Conservation (phyloP, 1,140 invertebrate species). For the Drosophila mauritiana region DNA sequence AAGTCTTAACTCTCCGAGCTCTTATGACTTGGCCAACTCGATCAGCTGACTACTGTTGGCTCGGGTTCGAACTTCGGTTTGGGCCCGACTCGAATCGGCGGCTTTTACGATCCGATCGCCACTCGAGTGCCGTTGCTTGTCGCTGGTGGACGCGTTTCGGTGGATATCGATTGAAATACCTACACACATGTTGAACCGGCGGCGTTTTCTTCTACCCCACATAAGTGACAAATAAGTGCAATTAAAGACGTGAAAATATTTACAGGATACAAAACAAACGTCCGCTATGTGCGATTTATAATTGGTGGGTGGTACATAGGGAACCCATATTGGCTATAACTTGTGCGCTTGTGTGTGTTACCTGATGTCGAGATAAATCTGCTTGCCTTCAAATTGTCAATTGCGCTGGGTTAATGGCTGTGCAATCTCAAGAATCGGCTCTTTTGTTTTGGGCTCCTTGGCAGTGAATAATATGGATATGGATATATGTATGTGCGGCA, state of each 20-base stretch:
- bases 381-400: constrained; percentile 65
- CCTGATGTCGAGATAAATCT: constrained; percentile 46
- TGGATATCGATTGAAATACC: background rate
- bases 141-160: constrained; percentile 42
- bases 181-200: too few relatives aligned
- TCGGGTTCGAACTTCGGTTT: constrained; percentile 8
- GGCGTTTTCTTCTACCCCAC: background rate
- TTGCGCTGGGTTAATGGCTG: constrained; percentile 42
- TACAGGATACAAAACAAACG: constrained; percentile 1
- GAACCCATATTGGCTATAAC: background rate
- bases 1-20: background rate
- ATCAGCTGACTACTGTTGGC: constrained; percentile 1
- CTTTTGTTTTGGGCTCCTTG: constrained; percentile 47
- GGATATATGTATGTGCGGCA: background rate
- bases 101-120: constrained; percentile 21
- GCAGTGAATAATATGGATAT: constrained; percentile 41
- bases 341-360: constrained; percentile 4
- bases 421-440: constrained; percentile 56
- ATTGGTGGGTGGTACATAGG: constrained; percentile 6
- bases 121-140: constrained; percentile 48
- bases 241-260: background rate
- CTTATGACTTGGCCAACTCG: constrained; percentile 1
- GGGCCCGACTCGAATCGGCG: constrained; percentile 1
- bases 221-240: background rate
- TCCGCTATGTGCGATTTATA: background rate